Conservation (phyloP, 2,888 invertebrate species). For the Andrena dorsata region DNA sequence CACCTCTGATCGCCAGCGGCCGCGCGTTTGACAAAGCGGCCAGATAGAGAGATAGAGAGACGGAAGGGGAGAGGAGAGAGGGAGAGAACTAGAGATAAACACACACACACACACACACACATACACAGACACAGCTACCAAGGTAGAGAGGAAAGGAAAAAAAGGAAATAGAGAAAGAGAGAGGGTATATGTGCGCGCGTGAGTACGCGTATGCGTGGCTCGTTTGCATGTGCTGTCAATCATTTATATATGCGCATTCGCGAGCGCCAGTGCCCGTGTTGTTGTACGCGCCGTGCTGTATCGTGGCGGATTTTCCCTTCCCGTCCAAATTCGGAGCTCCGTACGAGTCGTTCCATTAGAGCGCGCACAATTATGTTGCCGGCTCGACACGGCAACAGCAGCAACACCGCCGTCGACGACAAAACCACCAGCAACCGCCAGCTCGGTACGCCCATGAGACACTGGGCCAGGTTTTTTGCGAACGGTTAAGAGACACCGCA, state of each 20-base stretch:
- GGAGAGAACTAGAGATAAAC: conserved; percentile 3
- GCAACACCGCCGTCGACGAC: conserved; percentile 39
- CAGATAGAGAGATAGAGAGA: conserved; percentile 7
- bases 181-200: conserved; percentile 1
- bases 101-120: not conserved
- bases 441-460: conserved; percentile 39
- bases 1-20: conserved; percentile 32
- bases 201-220: conserved; percentile 32
- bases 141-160: not conserved
- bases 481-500: conserved; percentile 67
- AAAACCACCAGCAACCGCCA: conserved; percentile 12
- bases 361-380: conserved; percentile 67
- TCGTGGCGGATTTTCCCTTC: conserved; percentile 19
- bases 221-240: conserved; percentile 24
- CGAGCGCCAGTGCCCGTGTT: conserved; percentile 36
- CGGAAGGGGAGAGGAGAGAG: not conserved
- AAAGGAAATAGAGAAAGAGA: not conserved
- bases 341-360: conserved; percentile 37
- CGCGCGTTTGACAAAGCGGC: conserved; percentile 22
- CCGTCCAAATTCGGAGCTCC: conserved; percentile 44
- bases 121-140: not conserved
- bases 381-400: conserved; percentile 55
- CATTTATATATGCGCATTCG: conserved; percentile 38
- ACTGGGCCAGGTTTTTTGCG: conserved; percentile 67
- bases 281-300: conserved; percentile 23